Base-by-base conservation (phyloP, 2,797 vertebrate genomes). In the Cygnus olor region DNA sequence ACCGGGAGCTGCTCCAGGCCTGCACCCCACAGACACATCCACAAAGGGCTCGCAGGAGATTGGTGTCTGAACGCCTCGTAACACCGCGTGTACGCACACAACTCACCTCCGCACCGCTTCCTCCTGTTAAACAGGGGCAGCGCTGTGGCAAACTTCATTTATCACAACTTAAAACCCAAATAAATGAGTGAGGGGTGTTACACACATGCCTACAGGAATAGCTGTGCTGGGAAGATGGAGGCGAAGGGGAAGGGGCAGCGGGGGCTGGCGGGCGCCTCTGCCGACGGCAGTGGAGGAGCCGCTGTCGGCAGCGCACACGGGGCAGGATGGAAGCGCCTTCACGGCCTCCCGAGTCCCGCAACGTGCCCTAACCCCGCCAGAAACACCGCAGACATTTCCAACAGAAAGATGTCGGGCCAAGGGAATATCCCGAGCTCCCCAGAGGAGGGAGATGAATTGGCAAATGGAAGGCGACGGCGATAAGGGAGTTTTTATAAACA, bases 401-500 rank as follows among this genome's bases (percentile, higher is more conserved):
- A 38, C 2, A 10, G 68, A 30, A 88, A 70, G 79, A 74, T n/a
- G 54, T 36, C 72, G 76, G 80, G 79, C 16, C 44, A 11, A 14
- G 49, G 51, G 34, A 69, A 74, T 64, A 74, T 82, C 80, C 91
- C 58, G 14, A 80, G 63, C 14, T 94, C 94, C 61, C 60, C 18
- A 58, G 18, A 88, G 73, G 85, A 86, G 72, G n/a, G 36, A 92
- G 91, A 94, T 84, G 93, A 97, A 96, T 90, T 66, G 94, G 94
- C 83, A 96, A 89, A 89, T 80, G 83, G 94, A 77, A 95, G 94
- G 95, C 96, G 93, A 89, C 69, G 40, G 96, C 42, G 68, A 95
- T 94, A 56, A 66, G 89, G 88, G 95, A 97, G 96, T 93, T 97
- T 98, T 97, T 97, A 97, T 96, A 98, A 98, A 98, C 97, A 98